Evolutionary conservation across 2,113 vertebrate species (phyloP).

Genomic region (Oreochromis niloticus): DNA sequence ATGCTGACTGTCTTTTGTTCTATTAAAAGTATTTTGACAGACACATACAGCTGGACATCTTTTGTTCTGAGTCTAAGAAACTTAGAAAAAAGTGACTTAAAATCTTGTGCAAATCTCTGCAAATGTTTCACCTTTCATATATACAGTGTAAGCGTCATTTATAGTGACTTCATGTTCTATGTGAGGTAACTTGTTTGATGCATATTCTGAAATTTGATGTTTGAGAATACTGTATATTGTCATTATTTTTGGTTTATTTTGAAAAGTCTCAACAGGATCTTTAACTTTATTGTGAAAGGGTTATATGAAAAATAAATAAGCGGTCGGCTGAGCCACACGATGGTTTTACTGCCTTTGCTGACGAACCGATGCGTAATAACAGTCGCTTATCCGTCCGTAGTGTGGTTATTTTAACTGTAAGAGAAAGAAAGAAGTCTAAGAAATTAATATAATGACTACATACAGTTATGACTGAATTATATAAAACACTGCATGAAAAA

Average conservation of each 20-base stretch:
- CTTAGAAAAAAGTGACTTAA: neutral
- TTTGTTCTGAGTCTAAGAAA: neutral
- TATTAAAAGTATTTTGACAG: neutral
- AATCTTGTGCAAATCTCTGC: rapidly evolving
- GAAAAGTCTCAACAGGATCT: too few relatives aligned
- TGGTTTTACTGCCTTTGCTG: neutral
- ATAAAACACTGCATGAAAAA: too few relatives aligned
- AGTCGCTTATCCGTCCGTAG: neutral
- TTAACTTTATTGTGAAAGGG: neutral
- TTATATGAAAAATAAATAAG: neutral
- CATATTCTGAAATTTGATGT: neutral
- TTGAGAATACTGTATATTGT: neutral
- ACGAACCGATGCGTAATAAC: neutral
- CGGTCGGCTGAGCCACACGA: neutral
- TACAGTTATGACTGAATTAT: too few relatives aligned
- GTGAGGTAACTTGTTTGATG: neutral
- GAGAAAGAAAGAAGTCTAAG: too few relatives aligned
- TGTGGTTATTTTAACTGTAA: neutral
- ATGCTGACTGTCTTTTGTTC: neutral
- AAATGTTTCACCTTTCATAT: neutral
- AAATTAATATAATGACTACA: too few relatives aligned
- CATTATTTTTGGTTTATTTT: neutral
- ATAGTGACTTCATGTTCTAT: neutral
- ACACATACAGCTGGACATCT: neutral
- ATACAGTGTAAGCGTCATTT: neutral